Conservation (phyloP, 1,140 invertebrate genomes). For the Augochlora pura region DNA sequence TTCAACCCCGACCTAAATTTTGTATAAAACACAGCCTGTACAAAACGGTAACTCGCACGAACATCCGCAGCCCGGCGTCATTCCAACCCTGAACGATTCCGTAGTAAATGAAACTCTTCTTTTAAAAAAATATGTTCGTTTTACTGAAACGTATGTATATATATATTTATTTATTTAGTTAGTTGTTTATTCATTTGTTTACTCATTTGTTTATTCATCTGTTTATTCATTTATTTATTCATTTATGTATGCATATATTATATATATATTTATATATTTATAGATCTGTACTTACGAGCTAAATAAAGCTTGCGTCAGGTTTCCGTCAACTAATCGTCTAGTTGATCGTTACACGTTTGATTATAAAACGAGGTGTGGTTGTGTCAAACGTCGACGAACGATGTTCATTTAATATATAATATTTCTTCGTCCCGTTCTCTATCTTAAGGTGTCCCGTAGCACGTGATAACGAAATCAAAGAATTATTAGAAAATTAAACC, state of each 20-base stretch:
- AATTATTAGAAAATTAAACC: no score
- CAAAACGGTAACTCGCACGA: no score
- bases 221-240: neutral
- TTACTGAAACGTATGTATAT: slow-evolving; percentile 6
- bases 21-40: no score
- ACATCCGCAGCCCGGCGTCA: no score
- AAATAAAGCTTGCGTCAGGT: slow-evolving; percentile 37
- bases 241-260: no score
- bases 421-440: no score
- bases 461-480: no score
- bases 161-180: neutral
- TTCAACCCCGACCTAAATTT: no score
- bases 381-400: no score
- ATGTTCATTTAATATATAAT: no score
- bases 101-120: slow-evolving; percentile 6
- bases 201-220: neutral
- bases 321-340: slow-evolving; percentile 23
- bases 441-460: no score
- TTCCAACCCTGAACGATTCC: slow-evolving; percentile 3
- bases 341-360: neutral
- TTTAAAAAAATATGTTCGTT: slow-evolving; percentile 33
- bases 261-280: slow-evolving; percentile 5
- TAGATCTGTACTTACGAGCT: slow-evolving; percentile 32
- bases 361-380: no score
- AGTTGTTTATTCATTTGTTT: neutral